These are phyloP conservation scores for Drosophila malerkotliana DNA, from an alignment of 1,140 invertebrate species.

Conservation along the genomic window DNA sequence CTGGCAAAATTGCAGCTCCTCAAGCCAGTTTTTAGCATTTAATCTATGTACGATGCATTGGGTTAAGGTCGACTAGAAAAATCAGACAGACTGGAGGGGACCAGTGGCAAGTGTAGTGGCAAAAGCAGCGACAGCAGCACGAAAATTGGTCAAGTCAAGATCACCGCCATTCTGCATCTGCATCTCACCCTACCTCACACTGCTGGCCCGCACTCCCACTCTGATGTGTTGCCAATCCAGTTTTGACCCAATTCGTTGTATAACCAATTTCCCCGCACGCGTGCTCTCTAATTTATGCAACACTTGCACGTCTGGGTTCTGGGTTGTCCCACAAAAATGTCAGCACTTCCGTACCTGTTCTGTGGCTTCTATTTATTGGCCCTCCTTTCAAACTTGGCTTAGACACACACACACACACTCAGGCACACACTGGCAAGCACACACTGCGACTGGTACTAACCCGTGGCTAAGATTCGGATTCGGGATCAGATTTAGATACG, in stretches of 20 bases:
- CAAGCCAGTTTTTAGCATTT: constrained; percentile 78
- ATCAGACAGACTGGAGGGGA: constrained; percentile 48
- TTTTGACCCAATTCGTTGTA: not conserved
- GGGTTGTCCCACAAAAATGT: constrained; percentile 1
- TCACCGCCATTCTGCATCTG: not conserved
- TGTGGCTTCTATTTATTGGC: constrained; percentile 6
- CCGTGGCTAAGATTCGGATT: constrained; percentile 8
- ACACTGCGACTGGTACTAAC: constrained; percentile 43
- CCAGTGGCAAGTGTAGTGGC: constrained; percentile 24
- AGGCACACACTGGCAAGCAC: constrained; percentile 13
- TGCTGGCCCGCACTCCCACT: not conserved
- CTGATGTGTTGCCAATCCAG: not conserved
- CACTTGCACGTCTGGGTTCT: constrained; percentile 49
- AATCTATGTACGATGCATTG: constrained; percentile 79
- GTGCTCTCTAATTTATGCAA: constrained; percentile 36
- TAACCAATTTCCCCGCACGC: constrained; percentile 2
- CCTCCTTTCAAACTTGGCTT: constrained; percentile 26
- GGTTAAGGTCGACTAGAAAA: constrained; percentile 83
- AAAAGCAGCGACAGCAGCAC: constrained; percentile 9
- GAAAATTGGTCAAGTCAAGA: constrained; percentile 11
- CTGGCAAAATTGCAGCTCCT: constrained; percentile 78
- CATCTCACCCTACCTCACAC: not conserved
- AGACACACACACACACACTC: constrained; percentile 26
- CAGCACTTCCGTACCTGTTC: constrained; percentile 73
- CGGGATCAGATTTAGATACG: constrained; percentile 18